Base-by-base conservation (phyloP, 2,888 invertebrate genomes). In the Lampropteryx suffumata region DNA sequence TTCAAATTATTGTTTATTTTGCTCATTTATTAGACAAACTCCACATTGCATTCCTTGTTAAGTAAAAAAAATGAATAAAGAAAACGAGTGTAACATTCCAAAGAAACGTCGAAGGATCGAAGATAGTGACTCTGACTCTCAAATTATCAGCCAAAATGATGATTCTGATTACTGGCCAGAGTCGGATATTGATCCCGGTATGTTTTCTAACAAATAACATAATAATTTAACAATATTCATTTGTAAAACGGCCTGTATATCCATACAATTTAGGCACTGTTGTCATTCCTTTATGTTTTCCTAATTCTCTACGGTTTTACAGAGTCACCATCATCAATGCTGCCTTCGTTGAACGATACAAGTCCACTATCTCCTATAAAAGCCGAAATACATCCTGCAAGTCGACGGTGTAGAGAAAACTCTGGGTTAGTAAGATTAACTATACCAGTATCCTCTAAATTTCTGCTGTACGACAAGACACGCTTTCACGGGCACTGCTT, bases 251-350 rank as follows among this genome's bases (percentile, higher is more conserved):
- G 2, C 32, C 4, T 4, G 6, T 13, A 32, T 33, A 24, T 7
- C 10, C 9, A 1, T 11, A 11, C 12, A 32, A 17, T 17, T 14
- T 0, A 17, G 17, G 3, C 17, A 24, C 3, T 1, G 24, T 24
- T 24, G 1, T 24, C 7, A 24, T 24, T 24, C 6, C 10, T 7
- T 10, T 6, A 8, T 7, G 21, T 34, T 17, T 5, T 21, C 8
- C 6, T 17, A 14, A 13, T 28, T 53, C 11, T 87, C 17, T 17
- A 2, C 17, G 17, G 3, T 17, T 17, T 4, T 17, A 5, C 80
- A 93, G 93, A 94, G 70, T 93, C 92, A 49, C 93, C 93, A 39
- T 92, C 93, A 1, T 92, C 92, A 50, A 92, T 93, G 65, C 82
- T 93, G 41, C 90, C 90, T 10, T 85, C 91, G 34, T 74, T 93